Evolutionary conservation across 2,888 invertebrate species (phyloP), one percentile per base, ranked within the genome.

Genomic region (Margaritifera margaritifera): DNA sequence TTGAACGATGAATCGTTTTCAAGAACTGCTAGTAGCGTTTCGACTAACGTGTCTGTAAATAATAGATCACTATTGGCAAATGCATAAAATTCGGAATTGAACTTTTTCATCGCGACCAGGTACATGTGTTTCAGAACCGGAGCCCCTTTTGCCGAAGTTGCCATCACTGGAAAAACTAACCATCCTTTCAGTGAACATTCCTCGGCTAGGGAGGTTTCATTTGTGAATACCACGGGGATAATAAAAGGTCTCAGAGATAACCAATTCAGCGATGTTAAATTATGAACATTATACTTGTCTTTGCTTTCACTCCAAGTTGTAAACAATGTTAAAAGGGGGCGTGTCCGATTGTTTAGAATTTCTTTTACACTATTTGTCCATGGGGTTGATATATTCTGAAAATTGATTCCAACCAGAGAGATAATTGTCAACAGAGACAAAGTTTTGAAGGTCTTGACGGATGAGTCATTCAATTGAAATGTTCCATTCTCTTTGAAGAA

Each of bases 51-150:
- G 22, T 79, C 73, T 31, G 81, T 84, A 64, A 82, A 85, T 19
- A 86, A 68, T 24, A 85, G 81, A 73, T 86, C 86, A 15, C 84
- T 83, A 67, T 86, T 86, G 20, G 79, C 74, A 62, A 78, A 85
- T 15, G 80, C 84, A 68, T 84, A 85, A 69, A 83, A 83, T 19
- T 72, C 68, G 11, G 82, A 77, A 52, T 79, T 80, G 64, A 78
- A 81, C 5, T 71, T 71, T 8, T 69, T 62, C 74, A 80, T 80
- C 15, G 77, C 82, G 53, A 84, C 80, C 27, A 72, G 62, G 60
- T 80, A 86, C 86, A 86, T 85, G 56, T 81, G 72, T 66, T 84
- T 83, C 31, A 86, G 61, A n/a, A 86, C 75, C 1, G 86, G 86
- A 60, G 80, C 75, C 2, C 81, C 80, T 42, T 71, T 75, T 4